These are phyloP conservation scores for Mesorhabditis belari DNA, from an alignment of 2,888 invertebrate genomes.

Conservation along the genomic window DNA sequence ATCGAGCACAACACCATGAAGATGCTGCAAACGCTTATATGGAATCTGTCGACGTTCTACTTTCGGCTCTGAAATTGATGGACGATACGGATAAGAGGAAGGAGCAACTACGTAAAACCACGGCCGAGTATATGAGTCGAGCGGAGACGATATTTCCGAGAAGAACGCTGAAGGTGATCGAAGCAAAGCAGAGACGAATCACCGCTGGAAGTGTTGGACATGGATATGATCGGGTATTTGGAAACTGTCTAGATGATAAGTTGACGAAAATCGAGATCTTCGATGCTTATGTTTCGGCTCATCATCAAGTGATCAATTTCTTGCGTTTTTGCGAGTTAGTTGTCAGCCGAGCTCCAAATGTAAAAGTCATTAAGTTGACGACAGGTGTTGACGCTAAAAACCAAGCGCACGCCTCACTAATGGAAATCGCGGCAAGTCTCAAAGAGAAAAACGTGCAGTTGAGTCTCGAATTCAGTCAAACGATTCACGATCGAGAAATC, in stretches of 20 bases:
- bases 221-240: constrained; percentile 72
- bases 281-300: constrained; percentile 76
- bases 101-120: background rate
- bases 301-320: constrained; percentile 82
- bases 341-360: constrained; percentile 60
- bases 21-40: background rate
- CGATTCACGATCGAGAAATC: constrained; percentile 82
- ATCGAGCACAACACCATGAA: background rate
- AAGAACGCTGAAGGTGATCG: background rate
- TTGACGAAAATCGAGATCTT: constrained; percentile 70
- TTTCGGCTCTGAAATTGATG: background rate
- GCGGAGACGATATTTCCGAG: background rate
- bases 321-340: constrained; percentile 74
- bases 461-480: constrained; percentile 66
- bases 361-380: constrained; percentile 64
- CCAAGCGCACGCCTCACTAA: constrained; percentile 58
- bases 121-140: too few relatives aligned
- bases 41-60: background rate
- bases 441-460: constrained; percentile 63
- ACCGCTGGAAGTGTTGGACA: constrained; percentile 70
- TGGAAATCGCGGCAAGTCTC: constrained; percentile 64
- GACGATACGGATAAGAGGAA: background rate
- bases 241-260: constrained; percentile 64
- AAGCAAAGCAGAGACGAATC: constrained; percentile 60
- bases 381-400: constrained; percentile 37